Evolutionary conservation across 2,113 vertebrate genomes (phyloP), one percentile per base, ranked within the genome.

Genomic region (Phyllostomus hastatus): DNA sequence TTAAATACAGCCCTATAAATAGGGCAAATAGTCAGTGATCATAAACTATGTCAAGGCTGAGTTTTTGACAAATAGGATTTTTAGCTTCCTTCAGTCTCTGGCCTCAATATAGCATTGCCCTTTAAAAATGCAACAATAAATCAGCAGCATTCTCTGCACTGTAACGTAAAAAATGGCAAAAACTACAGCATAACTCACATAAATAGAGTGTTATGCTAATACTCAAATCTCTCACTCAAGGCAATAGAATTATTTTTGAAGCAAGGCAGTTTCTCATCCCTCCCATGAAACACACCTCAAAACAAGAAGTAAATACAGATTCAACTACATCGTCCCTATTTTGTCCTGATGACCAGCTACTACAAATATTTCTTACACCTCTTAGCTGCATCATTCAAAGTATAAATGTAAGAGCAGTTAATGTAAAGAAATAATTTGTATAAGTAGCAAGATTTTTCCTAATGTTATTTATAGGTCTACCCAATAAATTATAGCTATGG

Each of bases 71-170:
- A 95, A 97, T 54, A 90, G 7, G 0, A 97, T 97, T 97, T 97
- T 97, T 91, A 95, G 69, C 41, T 97, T 97, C 52, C 52, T 97
- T 95, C 80, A 88, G 61, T 83, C 38, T 96, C 70, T 54, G 0
- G 41, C 97, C 93, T 95, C 88, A 95, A 7, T 19, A 4, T 33
- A 97, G 38, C 66, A 83, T 35, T 97, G 46, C 80, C 10, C 4
- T 98, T 97, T 97, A 89, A 97, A 96, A 96, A 96, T 57, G 76
- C 20, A 92, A 52, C 69, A 86, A 96, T 97, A 98, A 98, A 97
- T 98, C 93, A 93, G 59, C 33, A 48, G 0, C 95, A 70, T 96
- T 97, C 73, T 33, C 67, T 96, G 6, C 26, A 84, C 83, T 93
- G 52, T 95, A 94, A 93, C 28, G 67, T 75, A 92, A 97, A 98